A percentile compares a stretch with the other conserved stretches of the same genome.
Evolutionary conservation across 2,888 invertebrate species (phyloP).

Genomic region (Xylophagus ater): DNA sequence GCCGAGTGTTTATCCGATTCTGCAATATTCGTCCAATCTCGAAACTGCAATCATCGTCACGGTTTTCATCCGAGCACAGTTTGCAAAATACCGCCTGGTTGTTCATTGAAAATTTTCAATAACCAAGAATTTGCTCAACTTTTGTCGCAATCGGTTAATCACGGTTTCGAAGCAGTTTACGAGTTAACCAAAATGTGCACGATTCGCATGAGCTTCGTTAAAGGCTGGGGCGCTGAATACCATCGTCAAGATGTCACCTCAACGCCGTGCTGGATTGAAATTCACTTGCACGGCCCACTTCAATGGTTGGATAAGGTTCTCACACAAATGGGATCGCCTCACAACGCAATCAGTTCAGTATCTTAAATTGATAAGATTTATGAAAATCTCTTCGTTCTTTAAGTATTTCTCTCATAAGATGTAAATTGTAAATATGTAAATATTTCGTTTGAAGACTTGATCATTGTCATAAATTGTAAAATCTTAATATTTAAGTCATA

Average conservation of each 20-base stretch:
- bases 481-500: too few species aligned
- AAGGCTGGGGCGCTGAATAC: constrained; percentile 99
- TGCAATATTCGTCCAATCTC: constrained; percentile 89
- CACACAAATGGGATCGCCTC: constrained; percentile 96
- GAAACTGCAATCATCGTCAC: constrained; percentile 92
- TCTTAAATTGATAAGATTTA: too few species aligned
- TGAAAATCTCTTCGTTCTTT: too few species aligned
- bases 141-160: constrained; percentile 92
- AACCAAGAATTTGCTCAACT: constrained; percentile 94
- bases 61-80: constrained; percentile 96
- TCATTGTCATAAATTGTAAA: too few species aligned
- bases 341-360: constrained; percentile 91
- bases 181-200: constrained; percentile 99
- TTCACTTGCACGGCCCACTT: constrained; percentile 93
- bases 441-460: too few species aligned
- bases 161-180: constrained; percentile 97
- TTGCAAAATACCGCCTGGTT: constrained; percentile 94
- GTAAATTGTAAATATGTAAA: too few species aligned
- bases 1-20: constrained; percentile 90
- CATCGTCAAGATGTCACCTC: constrained; percentile 98
- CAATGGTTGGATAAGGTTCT: too few species aligned
- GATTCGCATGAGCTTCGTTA: constrained; percentile 97
- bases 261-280: constrained; percentile 99
- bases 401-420: constrained; percentile 1
- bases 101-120: constrained; percentile 96